A percentile compares a stretch with the other conserved stretches of the same genome.
phyloP scores from a whole-genome alignment of 1,140 invertebrate genomes.

The Varroa destructor region DNA sequence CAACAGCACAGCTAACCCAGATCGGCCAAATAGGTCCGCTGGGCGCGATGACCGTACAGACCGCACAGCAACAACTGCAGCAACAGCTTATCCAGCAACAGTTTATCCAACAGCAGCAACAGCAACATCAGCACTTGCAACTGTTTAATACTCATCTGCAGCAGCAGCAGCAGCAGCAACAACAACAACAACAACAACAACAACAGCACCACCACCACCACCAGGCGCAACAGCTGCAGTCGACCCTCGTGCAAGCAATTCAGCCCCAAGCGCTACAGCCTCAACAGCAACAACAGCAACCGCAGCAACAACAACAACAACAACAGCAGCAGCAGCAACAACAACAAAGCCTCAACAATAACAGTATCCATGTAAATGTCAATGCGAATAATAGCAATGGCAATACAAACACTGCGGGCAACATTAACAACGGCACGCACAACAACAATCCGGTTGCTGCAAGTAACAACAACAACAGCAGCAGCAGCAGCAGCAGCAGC shows the following conservation, averaged over 20 bases:
- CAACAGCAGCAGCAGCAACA: slow-evolving; percentile 13
- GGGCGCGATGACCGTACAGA: slow-evolving; percentile 1
- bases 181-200: background rate
- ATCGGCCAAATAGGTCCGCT: background rate
- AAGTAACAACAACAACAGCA: slow-evolving; percentile 8
- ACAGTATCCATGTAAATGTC: background rate
- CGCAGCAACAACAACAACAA: slow-evolving; percentile 7
- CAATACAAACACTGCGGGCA: background rate
- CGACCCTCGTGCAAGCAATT: no score
- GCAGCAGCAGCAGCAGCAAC: slow-evolving; percentile 14
- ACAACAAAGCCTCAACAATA: background rate
- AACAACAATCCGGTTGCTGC: background rate
- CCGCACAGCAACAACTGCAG: slow-evolving; percentile 10
- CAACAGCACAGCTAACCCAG: no score
- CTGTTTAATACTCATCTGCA: background rate
- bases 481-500: background rate
- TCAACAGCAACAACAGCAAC: slow-evolving; percentile 1
- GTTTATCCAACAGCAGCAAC: background rate
- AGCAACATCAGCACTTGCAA: no score
- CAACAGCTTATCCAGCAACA: slow-evolving; percentile 18
- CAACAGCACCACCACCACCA: slow-evolving; percentile 21
- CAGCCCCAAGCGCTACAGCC: background rate
- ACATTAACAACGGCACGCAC: background rate
- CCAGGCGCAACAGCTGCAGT: background rate
- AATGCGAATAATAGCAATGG: background rate